Conservation (phyloP, 2,888 invertebrate species). For the Tinea pellionella region DNA sequence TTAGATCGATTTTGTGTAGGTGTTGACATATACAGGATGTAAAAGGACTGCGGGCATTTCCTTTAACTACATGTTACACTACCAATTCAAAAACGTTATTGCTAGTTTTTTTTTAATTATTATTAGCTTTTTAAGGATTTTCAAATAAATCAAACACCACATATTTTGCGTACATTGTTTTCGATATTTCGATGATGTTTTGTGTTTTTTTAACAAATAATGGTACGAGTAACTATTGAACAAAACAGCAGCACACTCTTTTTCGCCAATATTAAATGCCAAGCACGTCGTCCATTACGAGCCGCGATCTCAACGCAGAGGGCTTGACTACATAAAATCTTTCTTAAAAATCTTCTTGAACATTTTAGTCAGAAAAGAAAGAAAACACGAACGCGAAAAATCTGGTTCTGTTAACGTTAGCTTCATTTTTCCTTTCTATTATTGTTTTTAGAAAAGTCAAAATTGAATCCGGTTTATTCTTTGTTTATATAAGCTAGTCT, state of each 20-base stretch:
- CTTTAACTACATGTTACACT: no score
- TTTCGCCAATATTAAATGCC: slow-evolving; percentile 19
- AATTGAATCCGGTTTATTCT: no score
- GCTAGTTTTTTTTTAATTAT: no score
- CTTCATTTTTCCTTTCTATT: not conserved
- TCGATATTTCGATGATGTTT: no score
- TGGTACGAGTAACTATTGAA: not conserved
- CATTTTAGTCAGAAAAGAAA: slow-evolving; percentile 17
- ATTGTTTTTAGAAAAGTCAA: not conserved
- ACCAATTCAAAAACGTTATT: no score
- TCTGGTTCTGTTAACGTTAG: slow-evolving; percentile 1
- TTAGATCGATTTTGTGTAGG: not conserved
- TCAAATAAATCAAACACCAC: no score
- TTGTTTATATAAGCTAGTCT: no score
- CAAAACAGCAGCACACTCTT: not conserved
- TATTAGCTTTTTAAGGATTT: no score
- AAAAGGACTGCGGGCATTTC: no score
- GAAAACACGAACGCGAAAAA: slow-evolving; percentile 12
- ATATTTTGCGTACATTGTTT: no score
- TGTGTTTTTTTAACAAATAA: no score
- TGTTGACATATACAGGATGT: no score
- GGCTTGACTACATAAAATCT: slow-evolving; percentile 16
- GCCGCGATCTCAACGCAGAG: slow-evolving; percentile 19
- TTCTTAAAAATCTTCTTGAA: slow-evolving; percentile 20
- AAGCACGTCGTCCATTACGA: slow-evolving; percentile 23